Base-by-base conservation (phyloP, 2,113 vertebrate species). In the Ammodytes marinus region DNA sequence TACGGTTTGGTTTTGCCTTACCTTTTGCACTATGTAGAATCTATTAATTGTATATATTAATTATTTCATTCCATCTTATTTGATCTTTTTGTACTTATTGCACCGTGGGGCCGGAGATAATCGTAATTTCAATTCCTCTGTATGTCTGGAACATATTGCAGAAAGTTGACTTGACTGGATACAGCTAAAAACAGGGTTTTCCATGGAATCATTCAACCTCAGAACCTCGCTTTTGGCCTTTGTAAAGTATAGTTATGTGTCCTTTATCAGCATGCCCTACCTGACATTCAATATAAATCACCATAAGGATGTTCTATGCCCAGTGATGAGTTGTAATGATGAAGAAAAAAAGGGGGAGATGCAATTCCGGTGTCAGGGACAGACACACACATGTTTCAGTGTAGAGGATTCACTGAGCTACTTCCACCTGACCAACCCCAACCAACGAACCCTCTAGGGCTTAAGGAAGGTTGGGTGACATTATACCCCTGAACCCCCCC, bases 401-500 rank as follows among this genome's bases (percentile, higher is more conserved):
- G 53, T 27, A 27, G 61, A 52, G 70, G 80, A 77, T 85, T 83
- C 66, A 61, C 39, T 54, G 6, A 55, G 60, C 75, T 27, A 80
- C 52, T 74, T 87, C 79, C 79, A 87, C 74, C 85, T 89, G 79
- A 82, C 37, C 49, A n/a, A 67, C 69, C 72, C 49, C 47, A 15
- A 45, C 72, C 58, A 74, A 40, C 73, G 43, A 69, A 39, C 67
- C 68, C 65, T 49, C 42, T 3, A 54, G 43, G 68, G 80, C 74
- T 92, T 83, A 82, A 37, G 11, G 47, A 37, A 83, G 77, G 84
- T 89, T 74, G 82, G 63, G 40, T 79, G 80, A 89, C 77, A 27
- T 27, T 27, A 27, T 27, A 27, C 74, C 75, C 8, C 27, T 27
- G 27, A 10, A 10, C 35, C 69, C 40, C 68, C 19, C 3, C 0